phyloP scores from a whole-genome alignment of 2,113 vertebrate genomes.

The Trochalopteron elliotii region DNA sequence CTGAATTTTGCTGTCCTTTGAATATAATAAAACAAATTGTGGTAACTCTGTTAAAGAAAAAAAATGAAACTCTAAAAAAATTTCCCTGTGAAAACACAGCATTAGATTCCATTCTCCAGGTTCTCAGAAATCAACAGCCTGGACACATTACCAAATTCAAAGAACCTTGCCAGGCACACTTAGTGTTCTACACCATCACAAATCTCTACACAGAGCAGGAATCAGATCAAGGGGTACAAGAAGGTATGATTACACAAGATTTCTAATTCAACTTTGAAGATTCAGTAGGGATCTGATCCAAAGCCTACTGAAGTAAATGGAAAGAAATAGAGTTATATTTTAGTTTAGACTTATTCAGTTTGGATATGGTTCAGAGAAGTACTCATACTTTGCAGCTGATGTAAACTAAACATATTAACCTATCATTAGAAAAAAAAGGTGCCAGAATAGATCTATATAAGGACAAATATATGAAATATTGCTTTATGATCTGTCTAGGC shows the following conservation, averaged over 20 bases:
- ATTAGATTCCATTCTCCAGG: neutral
- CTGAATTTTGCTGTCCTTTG: neutral
- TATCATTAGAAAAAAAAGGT: neutral
- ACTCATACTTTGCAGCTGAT: neutral
- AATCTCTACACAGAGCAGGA: neutral
- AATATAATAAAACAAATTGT: neutral
- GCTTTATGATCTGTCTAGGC: neutral
- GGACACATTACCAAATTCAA: neutral
- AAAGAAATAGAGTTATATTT: neutral
- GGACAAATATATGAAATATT: neutral
- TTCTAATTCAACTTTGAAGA: neutral
- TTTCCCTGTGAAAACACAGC: neutral
- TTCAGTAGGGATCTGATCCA: neutral
- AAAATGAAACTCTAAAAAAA: neutral
- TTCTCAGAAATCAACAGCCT: neutral
- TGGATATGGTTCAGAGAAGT: slow-evolving; percentile 38
- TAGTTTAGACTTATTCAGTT: neutral
- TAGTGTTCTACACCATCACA: neutral
- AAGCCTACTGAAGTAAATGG: neutral
- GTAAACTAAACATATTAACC: slow-evolving; percentile 35
- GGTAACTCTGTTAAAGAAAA: neutral
- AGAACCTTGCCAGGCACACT: neutral
- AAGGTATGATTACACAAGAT: neutral
- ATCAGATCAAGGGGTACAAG: neutral
- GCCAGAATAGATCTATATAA: neutral